Conservation (phyloP, 2,797 vertebrate genomes). For the Pseudochromis fuscus region DNA sequence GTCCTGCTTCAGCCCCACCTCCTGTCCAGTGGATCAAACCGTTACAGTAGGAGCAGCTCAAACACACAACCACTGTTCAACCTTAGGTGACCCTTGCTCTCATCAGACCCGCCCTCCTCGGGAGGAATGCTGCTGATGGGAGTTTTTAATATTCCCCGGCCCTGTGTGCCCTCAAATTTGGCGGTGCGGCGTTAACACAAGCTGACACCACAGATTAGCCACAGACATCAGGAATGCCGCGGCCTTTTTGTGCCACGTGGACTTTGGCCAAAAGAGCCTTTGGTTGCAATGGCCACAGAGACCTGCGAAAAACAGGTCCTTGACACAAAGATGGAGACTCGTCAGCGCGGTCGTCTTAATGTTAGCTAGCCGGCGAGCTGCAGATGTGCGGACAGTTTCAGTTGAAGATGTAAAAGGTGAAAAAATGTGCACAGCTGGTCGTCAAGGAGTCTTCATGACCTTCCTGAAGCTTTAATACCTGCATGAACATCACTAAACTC, state of each 20-base stretch:
- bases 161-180: conserved; percentile 95
- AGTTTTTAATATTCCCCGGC: conserved; percentile 95
- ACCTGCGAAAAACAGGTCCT: conserved; percentile 77
- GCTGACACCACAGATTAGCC: conserved; percentile 99
- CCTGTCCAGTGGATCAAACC: conserved; percentile 73
- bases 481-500: no score
- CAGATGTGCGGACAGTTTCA: neutral
- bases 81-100: conserved; percentile 81
- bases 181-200: conserved; percentile 97
- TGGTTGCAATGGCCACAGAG: conserved; percentile 84
- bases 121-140: conserved; percentile 95
- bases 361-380: neutral
- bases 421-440: conserved; percentile 47
- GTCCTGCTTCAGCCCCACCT: conserved; percentile 65
- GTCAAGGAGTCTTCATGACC: no score
- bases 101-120: conserved; percentile 76
- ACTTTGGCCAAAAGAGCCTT: conserved; percentile 94
- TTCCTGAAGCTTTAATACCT: no score
- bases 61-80: conserved; percentile 72
- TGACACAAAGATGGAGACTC: conserved; percentile 51
- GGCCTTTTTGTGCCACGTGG: conserved; percentile 96
- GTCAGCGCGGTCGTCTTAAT: conserved; percentile 6
- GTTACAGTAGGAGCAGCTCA: conserved; percentile 75
- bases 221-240: conserved; percentile 99
- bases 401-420: neutral